Base-by-base conservation (phyloP, 2,113 vertebrate genomes). In the Cebidichthys violaceus region DNA sequence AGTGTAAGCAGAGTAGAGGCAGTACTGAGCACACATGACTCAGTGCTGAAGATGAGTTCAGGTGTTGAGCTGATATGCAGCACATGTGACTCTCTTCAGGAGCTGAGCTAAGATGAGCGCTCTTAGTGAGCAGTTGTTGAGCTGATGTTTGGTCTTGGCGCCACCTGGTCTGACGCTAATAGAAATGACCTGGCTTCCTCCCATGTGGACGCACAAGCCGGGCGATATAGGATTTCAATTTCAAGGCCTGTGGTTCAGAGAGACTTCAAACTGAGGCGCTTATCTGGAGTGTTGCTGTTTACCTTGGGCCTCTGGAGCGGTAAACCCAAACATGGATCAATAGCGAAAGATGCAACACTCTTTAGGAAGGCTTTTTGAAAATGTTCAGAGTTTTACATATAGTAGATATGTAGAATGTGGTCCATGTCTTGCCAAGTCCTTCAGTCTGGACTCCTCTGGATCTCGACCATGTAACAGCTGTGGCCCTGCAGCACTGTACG, bases 391-490 rank as follows among this genome's bases (percentile, higher is more conserved):
- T 37, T 57, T 35, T 24, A 22, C 4, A 4, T 57, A 6, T 6
- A 20, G 70, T 14, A 65, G 45, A 75, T 62, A 68, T 41, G 29
- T 24, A 75, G 65, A 59, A 76, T 81, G 67, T 71, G 54, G 68
- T 72, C 66, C 45, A 11, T 54, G 35, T 89, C 77, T 37, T 13
- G 74, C 76, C 57, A 70, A 76, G 78, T 82, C 52, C 78, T 84
- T 83, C 39, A 77, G 67, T 62, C 70, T 70, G 70, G 47, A 83
- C 75, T 77, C 66, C 17, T 35, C 41, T 88, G 90, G 83, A 83
- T 10, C 9, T 47, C 64, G 67, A 82, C 86, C 83, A 84, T 13
- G 50, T 41, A 76, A 66, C 88, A 88, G 83, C 81, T 86, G 83
- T 75, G 31, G 57, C 61, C 70, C 61, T 27, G 10, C 69, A 70